Evolutionary conservation across 2,113 vertebrate genomes (phyloP), one percentile per base, ranked within the genome.

Genomic region (Thalassoma bifasciatum): DNA sequence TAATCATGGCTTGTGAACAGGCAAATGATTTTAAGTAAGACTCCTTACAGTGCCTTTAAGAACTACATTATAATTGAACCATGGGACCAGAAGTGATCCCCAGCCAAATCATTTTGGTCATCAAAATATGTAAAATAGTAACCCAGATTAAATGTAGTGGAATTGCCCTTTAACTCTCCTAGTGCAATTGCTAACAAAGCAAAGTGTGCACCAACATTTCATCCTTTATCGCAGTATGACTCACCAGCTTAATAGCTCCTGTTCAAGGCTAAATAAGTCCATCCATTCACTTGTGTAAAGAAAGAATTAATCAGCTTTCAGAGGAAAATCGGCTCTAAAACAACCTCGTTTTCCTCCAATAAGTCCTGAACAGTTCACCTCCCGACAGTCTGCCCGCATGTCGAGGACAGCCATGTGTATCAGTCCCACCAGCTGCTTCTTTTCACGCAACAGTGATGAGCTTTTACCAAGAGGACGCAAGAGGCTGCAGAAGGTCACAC

Each of bases 381-480:
- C 42, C 1, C 40, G 19, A 22, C 51, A 22, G 42, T 17, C 14
- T 40, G 51, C 59, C 70, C 57, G 2, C 44, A 22, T 51, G 14
- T 46, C 2, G 40, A 54, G 14, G 42, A 23, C 54, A 47, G 49
- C n/a, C 30, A 1, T 19, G 50, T 24, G 44, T 40, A 40, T 72
- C 68, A 11, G 50, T 67, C 11, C 17, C 52, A 64, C 59, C 59
- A 80, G 78, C 53, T 81, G 78, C 44, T 38, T 38, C 46, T 58
- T 16, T 75, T 81, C 78, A 81, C 14, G 66, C 71, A 59, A 52
- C 65, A 65, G 8, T 23, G 71, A 58, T 16, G 22, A 26, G 63
- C 40, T 67, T 62, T 57, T 1, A 56, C 56, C 63, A 42, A 44
- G 47, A 57, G 64, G 71, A 51, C 19, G 64, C 21, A 21, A 42